Conservation (phyloP, 2,888 invertebrate genomes). For the Ophion ellenae region DNA sequence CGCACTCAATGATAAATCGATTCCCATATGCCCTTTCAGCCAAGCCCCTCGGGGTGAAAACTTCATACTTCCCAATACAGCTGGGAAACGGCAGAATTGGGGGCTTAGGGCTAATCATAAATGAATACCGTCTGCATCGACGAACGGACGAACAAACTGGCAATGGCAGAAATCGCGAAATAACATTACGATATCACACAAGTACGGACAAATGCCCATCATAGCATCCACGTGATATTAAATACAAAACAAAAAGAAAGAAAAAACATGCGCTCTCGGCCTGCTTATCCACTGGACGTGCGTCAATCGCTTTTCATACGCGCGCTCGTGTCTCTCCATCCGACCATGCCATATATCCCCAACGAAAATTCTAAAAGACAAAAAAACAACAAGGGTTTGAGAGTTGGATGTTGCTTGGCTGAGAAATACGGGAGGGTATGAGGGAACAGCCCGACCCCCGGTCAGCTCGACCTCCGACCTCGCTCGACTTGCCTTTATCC, state of each 20-base stretch:
- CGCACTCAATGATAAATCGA: slow-evolving; percentile 10
- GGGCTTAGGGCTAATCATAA: too few species aligned
- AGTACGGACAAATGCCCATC: slow-evolving; percentile 6
- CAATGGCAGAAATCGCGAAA: too few species aligned
- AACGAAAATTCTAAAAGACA: slow-evolving; percentile 22
- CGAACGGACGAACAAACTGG: too few species aligned
- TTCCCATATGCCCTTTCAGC: not conserved
- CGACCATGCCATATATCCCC: slow-evolving; percentile 32
- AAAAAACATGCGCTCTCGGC: slow-evolving; percentile 6
- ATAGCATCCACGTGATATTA: slow-evolving; percentile 2
- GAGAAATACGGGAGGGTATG: slow-evolving; percentile 21
- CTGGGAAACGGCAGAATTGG: not conserved
- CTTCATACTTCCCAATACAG: not conserved
- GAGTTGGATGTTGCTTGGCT: slow-evolving; percentile 40
- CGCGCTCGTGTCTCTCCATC: slow-evolving; percentile 27
- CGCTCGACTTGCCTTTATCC: slow-evolving; percentile 65
- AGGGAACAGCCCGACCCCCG: slow-evolving; percentile 27
- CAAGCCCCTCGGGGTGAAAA: not conserved
- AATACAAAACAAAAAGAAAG: not conserved
- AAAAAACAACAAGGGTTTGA: slow-evolving; percentile 37
- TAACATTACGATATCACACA: not conserved
- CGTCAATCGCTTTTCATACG: slow-evolving; percentile 47
- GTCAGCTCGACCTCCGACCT: slow-evolving; percentile 55
- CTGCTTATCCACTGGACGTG: slow-evolving; percentile 32
- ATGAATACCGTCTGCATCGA: too few species aligned